Conservation (phyloP, 2,797 vertebrate species). For the Hafferia zeledoni region DNA sequence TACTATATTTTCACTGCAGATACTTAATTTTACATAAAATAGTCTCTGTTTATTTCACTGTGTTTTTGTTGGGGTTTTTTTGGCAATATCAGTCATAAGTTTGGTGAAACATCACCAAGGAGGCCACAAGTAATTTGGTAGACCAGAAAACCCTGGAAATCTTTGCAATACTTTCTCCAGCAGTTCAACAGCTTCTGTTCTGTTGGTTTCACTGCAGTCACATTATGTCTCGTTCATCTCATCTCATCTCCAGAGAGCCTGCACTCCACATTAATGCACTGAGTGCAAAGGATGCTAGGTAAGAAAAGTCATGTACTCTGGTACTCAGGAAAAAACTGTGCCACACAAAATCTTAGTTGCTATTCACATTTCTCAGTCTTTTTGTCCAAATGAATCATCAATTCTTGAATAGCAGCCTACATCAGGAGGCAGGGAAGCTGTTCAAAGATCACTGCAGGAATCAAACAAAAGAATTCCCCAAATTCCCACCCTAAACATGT, state of each 20-base stretch:
- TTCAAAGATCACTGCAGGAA: neutral
- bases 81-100: neutral
- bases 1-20: neutral
- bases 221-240: neutral
- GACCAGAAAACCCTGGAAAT: neutral
- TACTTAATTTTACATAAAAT: neutral
- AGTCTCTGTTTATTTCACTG: neutral
- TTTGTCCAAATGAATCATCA: neutral
- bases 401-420: neutral
- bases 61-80: fast-evolving
- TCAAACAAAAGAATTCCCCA: neutral
- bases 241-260: neutral
- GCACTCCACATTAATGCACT: neutral
- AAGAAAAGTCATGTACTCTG: neutral
- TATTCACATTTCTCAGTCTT: neutral
- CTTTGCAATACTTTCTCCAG: neutral
- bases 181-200: neutral
- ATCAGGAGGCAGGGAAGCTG: neutral
- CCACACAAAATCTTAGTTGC: neutral
- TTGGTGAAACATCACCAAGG: neutral
- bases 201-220: neutral
- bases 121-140: neutral
- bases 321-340: neutral
- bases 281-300: neutral
- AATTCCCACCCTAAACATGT: neutral